Percentiles rank a stretch among this genome's conserved stretches.
Conservation (phyloP, 2,113 vertebrate genomes). For the Strix aluco region DNA sequence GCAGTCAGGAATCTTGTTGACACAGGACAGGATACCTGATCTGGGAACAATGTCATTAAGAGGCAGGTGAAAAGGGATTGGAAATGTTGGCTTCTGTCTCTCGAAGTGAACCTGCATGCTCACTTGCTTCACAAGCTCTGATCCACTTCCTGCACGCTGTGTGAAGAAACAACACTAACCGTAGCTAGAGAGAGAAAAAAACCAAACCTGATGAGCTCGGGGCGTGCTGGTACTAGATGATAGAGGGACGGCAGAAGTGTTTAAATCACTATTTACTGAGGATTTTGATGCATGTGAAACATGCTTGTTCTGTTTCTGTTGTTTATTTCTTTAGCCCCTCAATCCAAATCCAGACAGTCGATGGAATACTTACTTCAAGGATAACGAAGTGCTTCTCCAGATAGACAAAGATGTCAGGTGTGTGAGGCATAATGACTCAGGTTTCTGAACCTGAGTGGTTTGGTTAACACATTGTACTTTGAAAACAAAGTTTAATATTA, state of each 20-base stretch:
- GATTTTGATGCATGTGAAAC: not conserved
- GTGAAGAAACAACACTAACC: not conserved
- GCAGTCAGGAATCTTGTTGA: not conserved
- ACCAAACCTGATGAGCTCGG: not conserved
- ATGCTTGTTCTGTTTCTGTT: not conserved
- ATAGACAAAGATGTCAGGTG: slow-evolving; percentile 99
- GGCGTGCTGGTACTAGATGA: not conserved
- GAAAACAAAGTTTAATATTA: not conserved
- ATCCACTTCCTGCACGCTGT: not conserved
- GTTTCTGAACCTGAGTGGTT: not conserved
- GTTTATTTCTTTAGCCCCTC: slow-evolving; percentile 80
- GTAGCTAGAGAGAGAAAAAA: not conserved
- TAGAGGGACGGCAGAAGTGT: not conserved
- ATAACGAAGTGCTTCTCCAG: slow-evolving; percentile 95
- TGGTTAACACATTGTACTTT: not conserved
- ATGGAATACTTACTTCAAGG: slow-evolving; percentile 98
- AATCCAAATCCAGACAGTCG: slow-evolving; percentile 95
- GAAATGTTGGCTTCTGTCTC: not conserved
- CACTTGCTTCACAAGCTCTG: not conserved
- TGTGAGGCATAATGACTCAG: not conserved
- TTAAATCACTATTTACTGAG: not conserved
- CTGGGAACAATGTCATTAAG: not conserved
- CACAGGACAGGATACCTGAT: not conserved
- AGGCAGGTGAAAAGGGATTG: not conserved
- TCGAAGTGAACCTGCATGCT: not conserved